phyloP scores from a whole-genome alignment of 2,888 invertebrate genomes.

The Polylopha cassiicola region DNA sequence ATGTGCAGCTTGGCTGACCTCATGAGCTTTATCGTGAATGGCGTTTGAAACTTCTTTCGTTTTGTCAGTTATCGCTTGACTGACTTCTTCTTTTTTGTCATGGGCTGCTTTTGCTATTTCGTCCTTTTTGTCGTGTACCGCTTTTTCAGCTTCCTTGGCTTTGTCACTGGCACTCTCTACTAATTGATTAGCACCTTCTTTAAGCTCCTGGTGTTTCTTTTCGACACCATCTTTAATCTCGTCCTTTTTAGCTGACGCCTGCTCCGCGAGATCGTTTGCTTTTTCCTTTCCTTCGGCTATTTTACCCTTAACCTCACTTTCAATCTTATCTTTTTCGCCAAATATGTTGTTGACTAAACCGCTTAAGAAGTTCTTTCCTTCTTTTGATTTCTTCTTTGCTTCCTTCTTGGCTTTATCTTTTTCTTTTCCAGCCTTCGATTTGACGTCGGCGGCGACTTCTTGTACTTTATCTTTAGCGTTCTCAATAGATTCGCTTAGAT shows the following conservation, averaged over 20 bases:
- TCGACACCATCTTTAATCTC: conserved; percentile 44
- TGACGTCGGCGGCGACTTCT: conserved; percentile 36
- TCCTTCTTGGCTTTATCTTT: conserved; percentile 53
- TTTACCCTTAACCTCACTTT: conserved; percentile 60
- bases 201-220: conserved; percentile 47
- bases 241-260: conserved; percentile 53
- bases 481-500: conserved; percentile 50
- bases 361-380: conserved; percentile 65
- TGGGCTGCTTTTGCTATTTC: conserved; percentile 19
- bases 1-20: conserved; percentile 32
- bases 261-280: conserved; percentile 49
- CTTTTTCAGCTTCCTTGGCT: conserved; percentile 39
- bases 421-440: conserved; percentile 37
- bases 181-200: conserved; percentile 34
- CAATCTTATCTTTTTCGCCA: conserved; percentile 67
- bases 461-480: conserved; percentile 49
- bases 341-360: conserved; percentile 67
- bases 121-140: conserved; percentile 26
- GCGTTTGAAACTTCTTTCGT: conserved; percentile 24
- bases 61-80: conserved; percentile 27
- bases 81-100: conserved; percentile 28
- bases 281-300: conserved; percentile 56
- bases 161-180: conserved; percentile 37
- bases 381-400: conserved; percentile 64
- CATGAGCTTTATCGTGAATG: conserved; percentile 26